phyloP scores from a whole-genome alignment of 2,797 vertebrate species.

The Picus viridis region DNA sequence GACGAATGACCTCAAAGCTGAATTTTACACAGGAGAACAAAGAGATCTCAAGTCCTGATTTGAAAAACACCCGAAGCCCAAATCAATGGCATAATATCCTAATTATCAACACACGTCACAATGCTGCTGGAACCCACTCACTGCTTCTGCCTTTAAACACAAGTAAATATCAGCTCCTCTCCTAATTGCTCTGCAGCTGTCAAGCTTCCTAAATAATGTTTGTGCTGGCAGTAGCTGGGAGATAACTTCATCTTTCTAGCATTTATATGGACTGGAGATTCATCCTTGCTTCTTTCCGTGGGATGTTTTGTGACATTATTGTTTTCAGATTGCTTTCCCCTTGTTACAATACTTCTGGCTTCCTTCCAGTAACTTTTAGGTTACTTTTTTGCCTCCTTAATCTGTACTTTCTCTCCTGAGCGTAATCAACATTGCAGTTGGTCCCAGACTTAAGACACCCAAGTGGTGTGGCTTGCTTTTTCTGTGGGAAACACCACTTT shows the following conservation, averaged over 20 bases:
- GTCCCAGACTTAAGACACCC: neutral
- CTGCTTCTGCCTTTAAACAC: neutral
- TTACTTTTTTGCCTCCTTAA: neutral
- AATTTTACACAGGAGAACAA: constrained; percentile 44
- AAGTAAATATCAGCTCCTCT: neutral
- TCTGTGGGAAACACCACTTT: neutral
- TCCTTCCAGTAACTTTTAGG: constrained; percentile 28
- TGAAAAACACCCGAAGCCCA: constrained; percentile 46
- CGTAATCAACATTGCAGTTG: neutral
- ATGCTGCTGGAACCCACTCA: neutral
- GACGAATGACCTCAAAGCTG: constrained; percentile 47
- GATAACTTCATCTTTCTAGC: constrained; percentile 2
- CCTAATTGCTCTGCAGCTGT: neutral
- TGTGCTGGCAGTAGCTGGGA: constrained; percentile 28
- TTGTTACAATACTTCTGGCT: constrained; percentile 29
- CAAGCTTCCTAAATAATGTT: neutral
- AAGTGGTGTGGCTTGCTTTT: neutral
- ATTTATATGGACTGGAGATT: neutral
- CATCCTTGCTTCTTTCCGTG: constrained; percentile 48
- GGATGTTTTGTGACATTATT: constrained; percentile 51
- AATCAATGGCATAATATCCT: neutral
- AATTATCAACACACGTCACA: neutral
- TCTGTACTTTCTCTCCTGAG: neutral
- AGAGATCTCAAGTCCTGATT: constrained; percentile 29
- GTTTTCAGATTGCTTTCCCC: constrained; percentile 11